phyloP scores from a whole-genome alignment of 2,113 vertebrate species.

The Myxocyprinus asiaticus region DNA sequence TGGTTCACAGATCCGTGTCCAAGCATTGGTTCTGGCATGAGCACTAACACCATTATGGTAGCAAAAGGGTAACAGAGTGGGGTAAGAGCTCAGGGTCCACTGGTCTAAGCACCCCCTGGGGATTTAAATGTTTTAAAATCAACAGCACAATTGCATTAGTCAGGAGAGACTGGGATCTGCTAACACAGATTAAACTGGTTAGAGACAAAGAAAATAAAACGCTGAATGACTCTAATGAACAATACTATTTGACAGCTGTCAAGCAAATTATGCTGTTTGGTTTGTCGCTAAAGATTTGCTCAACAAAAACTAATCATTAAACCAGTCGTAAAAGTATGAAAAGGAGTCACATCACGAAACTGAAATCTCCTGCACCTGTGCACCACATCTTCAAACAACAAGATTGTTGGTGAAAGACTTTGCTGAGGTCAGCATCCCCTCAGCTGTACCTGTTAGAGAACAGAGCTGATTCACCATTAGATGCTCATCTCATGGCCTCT shows the following conservation, averaged over 20 bases:
- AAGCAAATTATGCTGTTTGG: constrained; percentile 4
- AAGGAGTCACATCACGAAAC: neutral
- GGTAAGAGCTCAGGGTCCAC: too few species aligned
- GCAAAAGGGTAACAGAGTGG: too few species aligned
- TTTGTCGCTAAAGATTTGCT: neutral
- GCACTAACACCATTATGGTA: too few species aligned
- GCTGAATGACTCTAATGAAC: too few species aligned
- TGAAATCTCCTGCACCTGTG: neutral
- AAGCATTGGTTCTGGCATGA: too few species aligned
- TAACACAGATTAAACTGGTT: constrained; percentile 4
- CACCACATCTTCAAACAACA: constrained; percentile 15
- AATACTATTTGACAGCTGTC: neutral
- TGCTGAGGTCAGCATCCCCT: constrained; percentile 30
- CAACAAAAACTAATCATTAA: neutral
- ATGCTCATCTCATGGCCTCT: constrained; percentile 33
- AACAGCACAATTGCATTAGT: neutral
- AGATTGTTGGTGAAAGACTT: constrained; percentile 3
- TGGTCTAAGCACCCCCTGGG: neutral
- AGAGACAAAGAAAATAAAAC: neutral
- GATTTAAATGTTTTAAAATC: neutral
- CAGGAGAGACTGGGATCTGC: neutral
- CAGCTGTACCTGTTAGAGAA: constrained; percentile 33
- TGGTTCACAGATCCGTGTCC: too few species aligned
- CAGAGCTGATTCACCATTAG: constrained; percentile 15
- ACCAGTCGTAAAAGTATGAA: neutral